Evolutionary conservation across 2,113 vertebrate species (phyloP).

Genomic region (Conger conger): DNA sequence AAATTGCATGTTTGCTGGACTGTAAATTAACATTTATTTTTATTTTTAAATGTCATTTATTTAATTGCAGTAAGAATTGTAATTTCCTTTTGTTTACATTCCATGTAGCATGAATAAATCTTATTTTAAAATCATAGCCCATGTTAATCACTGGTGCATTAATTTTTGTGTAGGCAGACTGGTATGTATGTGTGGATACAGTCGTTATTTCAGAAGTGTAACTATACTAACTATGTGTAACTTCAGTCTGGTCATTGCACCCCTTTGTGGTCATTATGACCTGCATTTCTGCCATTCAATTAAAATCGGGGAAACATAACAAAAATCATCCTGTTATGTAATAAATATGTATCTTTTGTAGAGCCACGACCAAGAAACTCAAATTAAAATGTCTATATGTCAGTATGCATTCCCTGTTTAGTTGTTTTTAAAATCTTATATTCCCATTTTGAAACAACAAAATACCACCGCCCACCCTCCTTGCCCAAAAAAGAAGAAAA

Average conservation of each 20-base stretch:
- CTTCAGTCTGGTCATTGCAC: background rate
- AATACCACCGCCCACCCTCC: too few relatives aligned
- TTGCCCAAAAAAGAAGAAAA: too few relatives aligned
- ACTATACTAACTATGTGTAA: too few relatives aligned
- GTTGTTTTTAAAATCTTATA: too few relatives aligned
- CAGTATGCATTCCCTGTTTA: too few relatives aligned
- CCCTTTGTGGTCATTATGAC: background rate
- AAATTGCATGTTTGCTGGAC: conserved; percentile 33
- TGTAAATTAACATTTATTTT: conserved; percentile 5
- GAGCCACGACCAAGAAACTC: too few relatives aligned
- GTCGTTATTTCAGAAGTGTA: background rate
- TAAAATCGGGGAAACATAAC: background rate
- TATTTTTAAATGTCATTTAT: conserved; percentile 25
- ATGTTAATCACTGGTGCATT: background rate
- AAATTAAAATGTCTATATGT: background rate
- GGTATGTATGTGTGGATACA: background rate
- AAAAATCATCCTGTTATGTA: background rate
- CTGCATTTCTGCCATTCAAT: background rate
- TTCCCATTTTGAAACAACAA: too few relatives aligned
- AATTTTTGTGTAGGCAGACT: background rate
- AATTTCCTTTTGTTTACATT: conserved; percentile 26
- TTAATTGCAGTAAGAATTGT: conserved; percentile 41
- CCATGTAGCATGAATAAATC: conserved; percentile 62
- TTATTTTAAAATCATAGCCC: conserved; percentile 1
- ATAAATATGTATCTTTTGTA: background rate